Conservation (phyloP, 30 jellyfish, hydroid and myxozoan species). For the Calvadosia cruxmelitensis region DNA sequence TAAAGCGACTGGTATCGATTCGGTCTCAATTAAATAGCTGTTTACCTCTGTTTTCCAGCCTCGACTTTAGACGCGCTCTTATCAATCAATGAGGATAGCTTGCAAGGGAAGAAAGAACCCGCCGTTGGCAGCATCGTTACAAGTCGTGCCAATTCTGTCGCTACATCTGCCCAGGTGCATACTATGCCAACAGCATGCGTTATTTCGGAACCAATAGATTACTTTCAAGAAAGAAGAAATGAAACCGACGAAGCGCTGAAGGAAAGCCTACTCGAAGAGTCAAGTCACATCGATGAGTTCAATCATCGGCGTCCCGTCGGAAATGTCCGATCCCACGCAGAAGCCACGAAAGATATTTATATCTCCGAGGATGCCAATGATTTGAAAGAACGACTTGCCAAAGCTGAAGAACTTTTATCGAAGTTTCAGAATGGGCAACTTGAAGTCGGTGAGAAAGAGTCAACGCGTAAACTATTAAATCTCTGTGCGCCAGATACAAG, state of each 20-base stretch:
- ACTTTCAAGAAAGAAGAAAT: no score
- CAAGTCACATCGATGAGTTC: no score
- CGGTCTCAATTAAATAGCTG: not conserved
- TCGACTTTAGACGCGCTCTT: conserved; percentile 46
- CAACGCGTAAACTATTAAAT: no score
- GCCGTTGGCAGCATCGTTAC: not conserved
- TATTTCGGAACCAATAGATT: no score
- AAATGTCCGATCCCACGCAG: not conserved
- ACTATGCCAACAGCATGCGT: conserved; percentile 1
- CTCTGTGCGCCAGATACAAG: no score
- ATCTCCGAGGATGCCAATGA: not conserved
- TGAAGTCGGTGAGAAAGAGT: not conserved
- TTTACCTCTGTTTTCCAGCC: conserved; percentile 7
- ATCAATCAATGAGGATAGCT: conserved; percentile 34
- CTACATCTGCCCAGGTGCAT: not conserved
- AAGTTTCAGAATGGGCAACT: not conserved
- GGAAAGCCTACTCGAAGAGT: no score
- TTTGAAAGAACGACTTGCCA: not conserved
- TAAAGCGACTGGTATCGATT: not conserved
- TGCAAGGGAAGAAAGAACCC: conserved; percentile 4
- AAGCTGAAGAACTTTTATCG: not conserved
- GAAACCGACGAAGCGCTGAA: no score
- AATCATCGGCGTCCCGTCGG: no score
- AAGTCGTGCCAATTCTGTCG: conserved; percentile 22
- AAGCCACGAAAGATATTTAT: not conserved